phyloP scores from a whole-genome alignment of 2,888 invertebrate species.

The Nemurella pictetii region DNA sequence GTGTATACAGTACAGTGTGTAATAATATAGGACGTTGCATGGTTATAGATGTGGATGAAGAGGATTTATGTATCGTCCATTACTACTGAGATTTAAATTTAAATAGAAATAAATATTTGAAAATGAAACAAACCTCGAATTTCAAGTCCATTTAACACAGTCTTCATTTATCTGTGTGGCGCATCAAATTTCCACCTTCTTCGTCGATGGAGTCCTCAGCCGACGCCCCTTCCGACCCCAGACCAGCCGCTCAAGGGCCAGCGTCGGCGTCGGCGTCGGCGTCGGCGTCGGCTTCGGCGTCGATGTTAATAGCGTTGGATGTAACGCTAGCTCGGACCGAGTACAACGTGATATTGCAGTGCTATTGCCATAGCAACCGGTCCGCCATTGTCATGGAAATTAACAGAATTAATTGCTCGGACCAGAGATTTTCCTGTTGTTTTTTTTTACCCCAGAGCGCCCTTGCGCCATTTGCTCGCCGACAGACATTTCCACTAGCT shows the following conservation, averaged over 20 bases:
- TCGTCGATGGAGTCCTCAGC: background rate
- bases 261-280: background rate
- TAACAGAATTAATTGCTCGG: slow-evolving; percentile 31
- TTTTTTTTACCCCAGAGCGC: background rate
- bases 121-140: no score
- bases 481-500: background rate
- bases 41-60: no score
- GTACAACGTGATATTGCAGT: background rate
- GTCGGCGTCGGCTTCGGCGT: background rate
- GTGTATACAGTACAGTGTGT: no score
- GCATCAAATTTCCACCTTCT: background rate
- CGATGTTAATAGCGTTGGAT: no score
- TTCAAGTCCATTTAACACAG: no score
- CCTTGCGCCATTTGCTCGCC: background rate
- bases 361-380: background rate
- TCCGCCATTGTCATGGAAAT: slow-evolving; percentile 27
- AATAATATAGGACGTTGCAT: no score
- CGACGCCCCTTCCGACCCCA: background rate
- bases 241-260: background rate
- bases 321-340: no score
- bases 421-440: background rate
- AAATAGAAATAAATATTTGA: no score
- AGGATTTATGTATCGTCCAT: no score
- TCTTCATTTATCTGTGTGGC: no score
- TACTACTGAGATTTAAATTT: no score